Evolutionary conservation across 2,797 vertebrate species (phyloP).

Genomic region (Periparus ater): DNA sequence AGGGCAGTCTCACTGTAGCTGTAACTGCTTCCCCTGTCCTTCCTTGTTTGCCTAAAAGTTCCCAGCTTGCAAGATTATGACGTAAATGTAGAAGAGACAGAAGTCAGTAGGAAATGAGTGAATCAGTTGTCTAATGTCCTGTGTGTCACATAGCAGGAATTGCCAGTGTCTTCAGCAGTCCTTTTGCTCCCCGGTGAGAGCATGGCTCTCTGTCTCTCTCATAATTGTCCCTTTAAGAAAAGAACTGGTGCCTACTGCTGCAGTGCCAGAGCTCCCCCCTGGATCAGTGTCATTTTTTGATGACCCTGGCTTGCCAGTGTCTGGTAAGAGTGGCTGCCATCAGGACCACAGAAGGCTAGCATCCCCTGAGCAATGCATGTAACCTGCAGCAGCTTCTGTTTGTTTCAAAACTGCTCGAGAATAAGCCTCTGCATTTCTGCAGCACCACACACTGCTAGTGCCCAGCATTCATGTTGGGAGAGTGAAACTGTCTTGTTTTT

Average conservation of each 20-base stretch:
- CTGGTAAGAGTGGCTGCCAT: neutral
- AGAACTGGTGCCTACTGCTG: neutral
- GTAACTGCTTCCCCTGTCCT: neutral
- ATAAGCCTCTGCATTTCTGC: neutral
- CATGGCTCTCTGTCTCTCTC: neutral
- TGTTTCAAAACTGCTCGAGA: neutral
- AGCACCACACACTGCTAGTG: neutral
- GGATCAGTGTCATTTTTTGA: neutral
- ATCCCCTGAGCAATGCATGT: neutral
- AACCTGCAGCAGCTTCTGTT: accelerated
- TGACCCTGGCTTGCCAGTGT: neutral
- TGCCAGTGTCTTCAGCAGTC: neutral
- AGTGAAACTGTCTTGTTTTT: neutral
- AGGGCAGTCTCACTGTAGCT: neutral
- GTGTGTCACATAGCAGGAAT: slow-evolving; percentile 42
- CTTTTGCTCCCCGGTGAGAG: neutral
- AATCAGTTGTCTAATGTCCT: neutral
- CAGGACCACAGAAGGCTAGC: neutral
- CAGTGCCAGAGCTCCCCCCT: neutral
- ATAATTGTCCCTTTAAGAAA: neutral
- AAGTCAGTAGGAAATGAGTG: neutral
- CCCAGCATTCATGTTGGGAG: neutral
- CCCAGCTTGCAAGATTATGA: slow-evolving; percentile 50
- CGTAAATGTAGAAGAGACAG: slow-evolving; percentile 24
- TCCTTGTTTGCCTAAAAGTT: slow-evolving; percentile 48